A percentile compares a stretch with the other conserved stretches of the same genome.
Conservation (phyloP, 1,140 invertebrate genomes). For the Hylaeus anthracinus region DNA sequence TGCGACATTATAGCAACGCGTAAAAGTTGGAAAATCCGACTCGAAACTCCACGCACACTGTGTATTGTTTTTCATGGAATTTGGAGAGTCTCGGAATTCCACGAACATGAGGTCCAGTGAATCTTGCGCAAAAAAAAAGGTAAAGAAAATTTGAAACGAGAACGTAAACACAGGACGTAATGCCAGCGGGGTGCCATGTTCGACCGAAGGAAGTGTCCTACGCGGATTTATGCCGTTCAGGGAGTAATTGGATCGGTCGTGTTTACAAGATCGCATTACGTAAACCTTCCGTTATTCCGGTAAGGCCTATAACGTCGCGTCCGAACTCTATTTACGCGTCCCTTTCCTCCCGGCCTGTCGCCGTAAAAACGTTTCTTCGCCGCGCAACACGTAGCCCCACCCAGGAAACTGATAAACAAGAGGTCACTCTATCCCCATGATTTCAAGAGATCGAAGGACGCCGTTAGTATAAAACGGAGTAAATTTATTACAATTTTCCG, state of each 20-base stretch:
- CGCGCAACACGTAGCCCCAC: constrained; percentile 37
- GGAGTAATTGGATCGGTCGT: constrained; percentile 51
- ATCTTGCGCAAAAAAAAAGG: not conserved
- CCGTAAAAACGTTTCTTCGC: not conserved
- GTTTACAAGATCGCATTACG: constrained; percentile 48
- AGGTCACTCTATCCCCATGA: too few relatives aligned
- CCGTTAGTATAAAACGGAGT: too few relatives aligned
- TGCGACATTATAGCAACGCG: too few relatives aligned
- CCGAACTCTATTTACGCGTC: not conserved
- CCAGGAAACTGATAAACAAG: too few relatives aligned
- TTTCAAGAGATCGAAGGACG: too few relatives aligned
- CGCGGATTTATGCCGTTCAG: constrained; percentile 2
- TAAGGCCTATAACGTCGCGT: not conserved
- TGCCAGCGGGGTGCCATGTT: not conserved
- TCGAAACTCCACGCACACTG: too few relatives aligned
- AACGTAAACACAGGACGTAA: not conserved
- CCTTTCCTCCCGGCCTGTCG: not conserved
- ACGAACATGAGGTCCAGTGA: too few relatives aligned
- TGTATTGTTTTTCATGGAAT: too few relatives aligned
- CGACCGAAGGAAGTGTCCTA: not conserved
- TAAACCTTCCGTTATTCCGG: constrained; percentile 5
- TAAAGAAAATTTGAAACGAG: not conserved
- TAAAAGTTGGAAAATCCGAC: too few relatives aligned
- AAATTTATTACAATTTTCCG: too few relatives aligned
- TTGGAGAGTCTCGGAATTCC: too few relatives aligned